phyloP scores from a whole-genome alignment of 2,888 invertebrate genomes.

The Dasypolia templi region DNA sequence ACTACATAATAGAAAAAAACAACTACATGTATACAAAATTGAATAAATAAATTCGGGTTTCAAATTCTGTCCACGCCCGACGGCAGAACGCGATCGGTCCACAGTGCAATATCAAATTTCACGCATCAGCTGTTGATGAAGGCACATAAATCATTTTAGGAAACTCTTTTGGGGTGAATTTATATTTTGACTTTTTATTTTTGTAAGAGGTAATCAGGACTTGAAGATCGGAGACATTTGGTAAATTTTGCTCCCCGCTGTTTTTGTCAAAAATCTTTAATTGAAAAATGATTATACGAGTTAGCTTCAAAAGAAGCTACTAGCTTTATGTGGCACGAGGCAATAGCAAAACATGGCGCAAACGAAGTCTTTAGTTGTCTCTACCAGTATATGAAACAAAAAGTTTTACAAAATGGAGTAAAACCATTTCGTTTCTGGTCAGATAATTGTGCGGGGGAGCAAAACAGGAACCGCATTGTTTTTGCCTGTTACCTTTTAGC shows the following conservation, averaged over 20 bases:
- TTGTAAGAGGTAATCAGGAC: not conserved
- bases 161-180: constrained; percentile 20
- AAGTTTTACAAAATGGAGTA: too few relatives aligned
- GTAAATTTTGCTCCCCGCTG: not conserved
- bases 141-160: constrained; percentile 50
- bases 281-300: too few relatives aligned
- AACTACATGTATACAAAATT: too few relatives aligned
- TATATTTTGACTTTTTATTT: constrained; percentile 13
- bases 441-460: too few relatives aligned
- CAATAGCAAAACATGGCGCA: too few relatives aligned
- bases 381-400: too few relatives aligned
- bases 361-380: too few relatives aligned
- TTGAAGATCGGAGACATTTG: not conserved
- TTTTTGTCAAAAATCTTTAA: not conserved
- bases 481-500: too few relatives aligned
- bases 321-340: too few relatives aligned
- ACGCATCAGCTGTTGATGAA: constrained; percentile 60
- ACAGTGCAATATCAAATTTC: constrained; percentile 59
- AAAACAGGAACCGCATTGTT: too few relatives aligned
- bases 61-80: constrained; percentile 33
- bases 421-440: too few relatives aligned
- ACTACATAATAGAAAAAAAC: not conserved
- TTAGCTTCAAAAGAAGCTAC: too few relatives aligned
- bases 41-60: constrained; percentile 23
- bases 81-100: constrained; percentile 23